Conservation (phyloP, 2,113 vertebrate genomes). For the Neogobius melanostomus region DNA sequence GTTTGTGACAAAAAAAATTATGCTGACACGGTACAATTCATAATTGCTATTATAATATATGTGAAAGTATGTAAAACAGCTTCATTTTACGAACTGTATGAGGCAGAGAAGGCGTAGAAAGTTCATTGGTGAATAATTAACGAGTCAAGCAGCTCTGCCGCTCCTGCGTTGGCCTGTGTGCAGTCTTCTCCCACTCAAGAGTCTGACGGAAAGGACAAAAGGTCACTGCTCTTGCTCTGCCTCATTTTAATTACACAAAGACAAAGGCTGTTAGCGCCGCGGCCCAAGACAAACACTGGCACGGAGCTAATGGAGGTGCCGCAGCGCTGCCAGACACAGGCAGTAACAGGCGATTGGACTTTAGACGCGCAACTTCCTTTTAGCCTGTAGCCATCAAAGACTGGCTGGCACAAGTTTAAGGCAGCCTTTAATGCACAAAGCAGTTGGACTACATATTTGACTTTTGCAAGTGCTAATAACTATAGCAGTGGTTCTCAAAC, state of each 20-base stretch:
- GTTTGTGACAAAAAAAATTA: background rate
- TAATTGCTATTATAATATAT: background rate
- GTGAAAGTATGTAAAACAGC: background rate
- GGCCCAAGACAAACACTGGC: slow-evolving; percentile 28
- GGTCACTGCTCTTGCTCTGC: slow-evolving; percentile 6
- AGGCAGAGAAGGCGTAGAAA: background rate
- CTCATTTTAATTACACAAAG: slow-evolving; percentile 33
- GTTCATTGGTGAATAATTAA: slow-evolving; percentile 3
- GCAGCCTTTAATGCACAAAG: too few species aligned
- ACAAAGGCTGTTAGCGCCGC: slow-evolving; percentile 22
- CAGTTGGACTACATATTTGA: too few species aligned
- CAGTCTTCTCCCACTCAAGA: background rate
- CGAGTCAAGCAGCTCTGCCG: background rate
- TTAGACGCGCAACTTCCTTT: too few species aligned
- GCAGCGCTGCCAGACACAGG: slow-evolving; percentile 24
- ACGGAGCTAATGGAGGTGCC: slow-evolving; percentile 19
- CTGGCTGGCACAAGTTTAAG: too few species aligned
- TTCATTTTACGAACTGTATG: background rate
- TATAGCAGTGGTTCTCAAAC: too few species aligned
- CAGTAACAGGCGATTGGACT: too few species aligned
- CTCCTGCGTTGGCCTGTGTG: background rate
- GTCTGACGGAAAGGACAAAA: slow-evolving; percentile 6
- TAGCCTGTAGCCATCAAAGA: too few species aligned
- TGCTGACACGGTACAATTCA: background rate
- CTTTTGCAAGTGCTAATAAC: too few species aligned